Percentiles rank a stretch among this genome's conserved stretches.
Conservation (phyloP, 2,113 vertebrate genomes). For the Pseudorhombus dupliciocellatus region DNA sequence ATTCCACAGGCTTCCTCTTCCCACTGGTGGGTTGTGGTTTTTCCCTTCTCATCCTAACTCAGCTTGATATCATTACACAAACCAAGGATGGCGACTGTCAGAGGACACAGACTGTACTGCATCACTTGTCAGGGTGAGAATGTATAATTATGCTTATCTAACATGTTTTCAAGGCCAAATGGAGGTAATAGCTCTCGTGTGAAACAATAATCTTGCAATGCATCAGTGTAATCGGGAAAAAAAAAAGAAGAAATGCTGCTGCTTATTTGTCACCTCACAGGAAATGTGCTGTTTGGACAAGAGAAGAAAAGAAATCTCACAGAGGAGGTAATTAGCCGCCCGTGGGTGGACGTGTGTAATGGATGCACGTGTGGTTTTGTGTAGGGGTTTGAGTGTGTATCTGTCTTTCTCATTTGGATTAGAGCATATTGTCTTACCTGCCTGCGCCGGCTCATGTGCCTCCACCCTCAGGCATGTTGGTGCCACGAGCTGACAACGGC, state of each 20-base stretch:
- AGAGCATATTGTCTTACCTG: constrained; percentile 32
- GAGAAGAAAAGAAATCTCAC: constrained; percentile 14
- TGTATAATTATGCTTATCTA: constrained; percentile 60
- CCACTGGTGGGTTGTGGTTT: constrained; percentile 55
- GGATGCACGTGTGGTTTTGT: constrained; percentile 1
- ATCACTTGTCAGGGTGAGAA: constrained; percentile 54
- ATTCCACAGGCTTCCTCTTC: constrained; percentile 62
- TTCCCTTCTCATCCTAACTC: constrained; percentile 26
- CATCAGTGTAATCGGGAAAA: constrained; percentile 54
- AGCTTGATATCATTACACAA: constrained; percentile 46
- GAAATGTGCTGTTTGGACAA: constrained; percentile 56
- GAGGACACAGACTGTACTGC: constrained; percentile 40
- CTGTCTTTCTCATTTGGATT: constrained; percentile 24
- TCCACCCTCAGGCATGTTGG: constrained; percentile 37
- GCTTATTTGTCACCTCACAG: constrained; percentile 53
- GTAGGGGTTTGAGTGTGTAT: background rate
- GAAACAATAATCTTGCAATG: constrained; percentile 59
- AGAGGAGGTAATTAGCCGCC: constrained; percentile 55
- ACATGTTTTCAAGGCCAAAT: constrained; percentile 60
- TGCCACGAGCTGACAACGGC: constrained; percentile 31
- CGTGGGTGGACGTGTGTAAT: constrained; percentile 38
- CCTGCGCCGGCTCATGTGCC: constrained; percentile 12
- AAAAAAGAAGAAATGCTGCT: constrained; percentile 12
- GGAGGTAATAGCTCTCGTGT: constrained; percentile 53
- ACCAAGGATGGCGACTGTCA: constrained; percentile 42